phyloP scores from a whole-genome alignment of 2,888 invertebrate genomes.

The Leptinotarsa tumamoca region DNA sequence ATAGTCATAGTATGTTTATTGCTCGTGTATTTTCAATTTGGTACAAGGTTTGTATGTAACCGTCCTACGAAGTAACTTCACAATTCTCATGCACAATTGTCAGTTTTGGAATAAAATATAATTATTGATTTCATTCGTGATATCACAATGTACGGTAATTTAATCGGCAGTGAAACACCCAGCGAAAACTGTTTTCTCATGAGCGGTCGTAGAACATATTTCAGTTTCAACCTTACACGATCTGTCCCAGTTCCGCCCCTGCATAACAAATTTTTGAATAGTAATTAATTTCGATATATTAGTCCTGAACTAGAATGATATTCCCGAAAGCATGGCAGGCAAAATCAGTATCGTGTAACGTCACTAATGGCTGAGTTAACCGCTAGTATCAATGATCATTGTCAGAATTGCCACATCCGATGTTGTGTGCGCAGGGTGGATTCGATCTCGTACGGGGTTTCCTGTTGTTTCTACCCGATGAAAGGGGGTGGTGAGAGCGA shows the following conservation, averaged over 20 bases:
- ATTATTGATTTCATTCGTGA: no score
- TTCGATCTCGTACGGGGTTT: conserved; percentile 7
- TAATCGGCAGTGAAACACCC: no score
- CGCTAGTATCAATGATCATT: conserved; percentile 33
- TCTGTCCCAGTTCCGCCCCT: neutral
- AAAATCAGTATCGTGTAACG: conserved; percentile 14
- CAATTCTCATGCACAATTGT: no score
- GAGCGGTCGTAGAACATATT: no score
- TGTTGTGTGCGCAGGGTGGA: conserved; percentile 23
- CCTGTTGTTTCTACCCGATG: conserved; percentile 20
- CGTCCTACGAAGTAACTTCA: no score
- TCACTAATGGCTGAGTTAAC: conserved; percentile 29
- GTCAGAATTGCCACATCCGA: conserved; percentile 38
- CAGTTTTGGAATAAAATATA: no score
- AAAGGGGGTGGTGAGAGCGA: conserved; percentile 10
- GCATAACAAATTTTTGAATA: conserved; percentile 8
- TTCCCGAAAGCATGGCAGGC: conserved; percentile 21
- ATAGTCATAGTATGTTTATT: no score
- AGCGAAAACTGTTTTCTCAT: no score
- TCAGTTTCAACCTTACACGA: no score
- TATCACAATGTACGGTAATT: no score
- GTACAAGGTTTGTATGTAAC: no score
- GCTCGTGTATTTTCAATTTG: no score
- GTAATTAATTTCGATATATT: conserved; percentile 24
- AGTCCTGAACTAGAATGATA: conserved; percentile 23